Percentiles rank a stretch among this genome's conserved stretches.
phyloP scores from a whole-genome alignment of 1,140 invertebrate genomes.

The Trinorchestia longiramus region DNA sequence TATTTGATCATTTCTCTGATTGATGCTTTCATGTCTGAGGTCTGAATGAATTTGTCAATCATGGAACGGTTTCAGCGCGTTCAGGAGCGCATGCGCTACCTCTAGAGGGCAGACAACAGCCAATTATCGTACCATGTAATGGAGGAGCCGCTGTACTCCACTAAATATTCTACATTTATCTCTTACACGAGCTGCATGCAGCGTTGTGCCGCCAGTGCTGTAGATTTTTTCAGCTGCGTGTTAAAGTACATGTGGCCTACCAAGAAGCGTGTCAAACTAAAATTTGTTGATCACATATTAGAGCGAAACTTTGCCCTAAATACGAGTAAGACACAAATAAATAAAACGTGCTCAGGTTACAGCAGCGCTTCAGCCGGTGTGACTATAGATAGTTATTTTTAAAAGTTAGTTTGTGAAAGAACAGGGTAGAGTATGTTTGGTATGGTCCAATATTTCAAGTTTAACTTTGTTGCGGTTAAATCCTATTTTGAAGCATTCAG shows the following conservation, averaged over 20 bases:
- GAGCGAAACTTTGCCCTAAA: no score
- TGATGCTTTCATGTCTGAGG: not conserved
- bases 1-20: not conserved
- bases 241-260: no score
- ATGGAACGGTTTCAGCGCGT: not conserved
- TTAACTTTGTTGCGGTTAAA: not conserved
- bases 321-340: no score
- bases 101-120: not conserved
- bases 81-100: not conserved
- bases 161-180: not conserved
- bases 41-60: not conserved
- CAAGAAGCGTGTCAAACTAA: no score
- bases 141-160: not conserved
- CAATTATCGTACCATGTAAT: not conserved
- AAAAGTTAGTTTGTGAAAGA: no score
- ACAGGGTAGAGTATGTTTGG: no score
- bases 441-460: not conserved
- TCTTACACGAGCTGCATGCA: not conserved
- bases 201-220: no score
- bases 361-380: not conserved
- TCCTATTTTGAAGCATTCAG: not conserved
- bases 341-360: not conserved
- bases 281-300: no score
- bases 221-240: no score
- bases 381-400: no score